A percentile compares a stretch with the other conserved stretches of the same genome.
Evolutionary conservation across 2,113 vertebrate species (phyloP).

Genomic region (Tenebrosternarchus preto): DNA sequence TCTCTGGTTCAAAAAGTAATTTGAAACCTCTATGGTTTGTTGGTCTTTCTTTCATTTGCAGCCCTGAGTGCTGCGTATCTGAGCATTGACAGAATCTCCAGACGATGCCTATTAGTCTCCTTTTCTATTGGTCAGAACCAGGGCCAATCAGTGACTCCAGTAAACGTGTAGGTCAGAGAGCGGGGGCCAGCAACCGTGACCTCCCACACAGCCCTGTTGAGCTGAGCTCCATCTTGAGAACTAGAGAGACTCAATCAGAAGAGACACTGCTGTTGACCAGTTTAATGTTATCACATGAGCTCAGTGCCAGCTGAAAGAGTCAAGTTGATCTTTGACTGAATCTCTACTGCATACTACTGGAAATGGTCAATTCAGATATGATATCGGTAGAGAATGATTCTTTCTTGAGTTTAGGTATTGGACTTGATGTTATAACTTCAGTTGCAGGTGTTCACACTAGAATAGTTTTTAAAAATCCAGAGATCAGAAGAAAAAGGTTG

Average conservation of each 20-base stretch:
- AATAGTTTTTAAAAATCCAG: conserved; percentile 4
- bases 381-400: neutral
- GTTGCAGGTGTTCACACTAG: conserved; percentile 9
- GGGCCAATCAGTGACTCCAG: conserved; percentile 64
- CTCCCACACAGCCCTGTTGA: conserved; percentile 58
- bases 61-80: conserved; percentile 65
- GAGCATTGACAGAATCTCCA: conserved; percentile 52
- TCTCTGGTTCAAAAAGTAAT: too few species aligned
- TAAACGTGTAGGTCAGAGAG: conserved; percentile 57
- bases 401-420: neutral
- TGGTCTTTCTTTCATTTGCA: conserved; percentile 63
- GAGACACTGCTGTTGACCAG: conserved; percentile 28
- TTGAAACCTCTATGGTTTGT: conserved; percentile 67
- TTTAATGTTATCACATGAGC: conserved; percentile 41
- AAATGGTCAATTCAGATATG: neutral
- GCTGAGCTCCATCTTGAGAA: conserved; percentile 40
- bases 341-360: neutral
- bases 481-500: conserved; percentile 16
- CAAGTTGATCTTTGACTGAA: neutral
- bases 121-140: conserved; percentile 56
- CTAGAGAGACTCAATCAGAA: conserved; percentile 53
- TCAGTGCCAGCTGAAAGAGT: neutral
- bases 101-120: conserved; percentile 25
- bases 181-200: conserved; percentile 63
- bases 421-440: neutral